Conservation (phyloP, 1,140 invertebrate species). For the Calliphora vicina region DNA sequence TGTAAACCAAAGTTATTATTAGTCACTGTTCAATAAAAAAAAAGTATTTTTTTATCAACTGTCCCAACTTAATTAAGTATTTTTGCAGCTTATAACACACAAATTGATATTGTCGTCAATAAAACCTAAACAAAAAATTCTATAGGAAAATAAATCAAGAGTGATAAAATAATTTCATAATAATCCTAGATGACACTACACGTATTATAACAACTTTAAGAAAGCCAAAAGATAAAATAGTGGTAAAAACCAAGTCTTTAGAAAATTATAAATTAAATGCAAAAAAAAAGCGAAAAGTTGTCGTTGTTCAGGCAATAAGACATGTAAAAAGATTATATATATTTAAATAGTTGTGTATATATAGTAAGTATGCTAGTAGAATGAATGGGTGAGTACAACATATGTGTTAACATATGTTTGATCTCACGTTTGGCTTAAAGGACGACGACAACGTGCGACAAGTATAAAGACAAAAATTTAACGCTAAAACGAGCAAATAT, state of each 20-base stretch:
- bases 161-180: constrained; percentile 3
- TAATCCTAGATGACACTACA: not conserved
- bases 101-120: no score
- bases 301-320: not conserved
- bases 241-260: not conserved
- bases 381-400: not conserved
- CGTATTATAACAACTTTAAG: not conserved
- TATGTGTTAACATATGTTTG: constrained; percentile 27
- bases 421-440: constrained; percentile 22
- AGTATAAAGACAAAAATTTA: constrained; percentile 1
- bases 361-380: no score
- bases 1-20: no score
- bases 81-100: no score
- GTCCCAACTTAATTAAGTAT: no score
- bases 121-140: no score
- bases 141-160: no score
- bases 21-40: no score
- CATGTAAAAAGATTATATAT: not conserved
- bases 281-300: not conserved
- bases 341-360: not conserved
- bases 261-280: not conserved
- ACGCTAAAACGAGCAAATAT: not conserved
- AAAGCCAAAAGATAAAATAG: not conserved
- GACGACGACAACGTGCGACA: not conserved
- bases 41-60: no score